These are phyloP conservation scores for Bujurquina vittata DNA, from an alignment of 2,113 vertebrate species.

Conservation along the genomic window DNA sequence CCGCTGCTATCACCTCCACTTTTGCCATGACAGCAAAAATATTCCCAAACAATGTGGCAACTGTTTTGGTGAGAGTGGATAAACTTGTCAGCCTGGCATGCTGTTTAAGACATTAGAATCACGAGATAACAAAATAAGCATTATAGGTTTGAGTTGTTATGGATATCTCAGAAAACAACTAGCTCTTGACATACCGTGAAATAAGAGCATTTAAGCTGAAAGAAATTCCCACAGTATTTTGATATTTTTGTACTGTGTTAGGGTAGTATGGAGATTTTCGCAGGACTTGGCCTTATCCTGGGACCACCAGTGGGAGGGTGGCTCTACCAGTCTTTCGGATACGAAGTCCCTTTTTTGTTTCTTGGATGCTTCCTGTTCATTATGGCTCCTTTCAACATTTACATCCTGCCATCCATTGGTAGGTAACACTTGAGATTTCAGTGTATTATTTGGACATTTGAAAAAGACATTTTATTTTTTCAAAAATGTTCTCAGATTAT, in stretches of 20 bases:
- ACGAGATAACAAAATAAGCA: conserved; percentile 40
- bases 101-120: conserved; percentile 45
- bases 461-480: background rate
- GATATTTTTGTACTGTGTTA: conserved; percentile 57
- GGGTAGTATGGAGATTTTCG: conserved; percentile 93
- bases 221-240: background rate
- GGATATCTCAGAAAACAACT: background rate
- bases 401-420: conserved; percentile 89
- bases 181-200: background rate
- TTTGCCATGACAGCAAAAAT: conserved; percentile 88
- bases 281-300: conserved; percentile 89
- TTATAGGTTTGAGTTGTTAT: conserved; percentile 29
- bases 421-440: conserved; percentile 72
- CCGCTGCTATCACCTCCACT: conserved; percentile 86
- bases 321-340: conserved; percentile 92
- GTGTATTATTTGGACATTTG: accelerated
- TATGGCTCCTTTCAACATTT: conserved; percentile 90
- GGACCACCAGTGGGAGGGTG: conserved; percentile 94
- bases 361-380: conserved; percentile 87
- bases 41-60: conserved; percentile 93
- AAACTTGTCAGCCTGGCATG: conserved; percentile 44
- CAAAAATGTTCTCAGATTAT: background rate
- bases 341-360: conserved; percentile 89
- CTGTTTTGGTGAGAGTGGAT: conserved; percentile 88
- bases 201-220: too few relatives aligned